A percentile compares a stretch with the other conserved stretches of the same genome.
Evolutionary conservation across 2,888 invertebrate species (phyloP).

Genomic region (Pecten maximus): DNA sequence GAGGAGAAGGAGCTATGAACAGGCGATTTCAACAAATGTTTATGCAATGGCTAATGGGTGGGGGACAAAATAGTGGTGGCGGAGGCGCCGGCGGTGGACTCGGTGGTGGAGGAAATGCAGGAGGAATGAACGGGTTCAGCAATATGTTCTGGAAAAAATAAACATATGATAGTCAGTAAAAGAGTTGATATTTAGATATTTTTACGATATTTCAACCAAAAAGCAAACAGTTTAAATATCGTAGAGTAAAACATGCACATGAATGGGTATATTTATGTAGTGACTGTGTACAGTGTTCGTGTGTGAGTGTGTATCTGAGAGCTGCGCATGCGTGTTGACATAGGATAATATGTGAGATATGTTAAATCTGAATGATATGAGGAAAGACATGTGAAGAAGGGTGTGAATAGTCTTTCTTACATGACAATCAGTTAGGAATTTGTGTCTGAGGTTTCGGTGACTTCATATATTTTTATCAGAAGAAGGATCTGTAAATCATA

Average conservation of each 20-base stretch:
- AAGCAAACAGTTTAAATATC: background rate
- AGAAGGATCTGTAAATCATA: no score
- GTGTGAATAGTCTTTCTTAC: no score
- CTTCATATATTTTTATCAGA: no score
- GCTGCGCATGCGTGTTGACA: background rate
- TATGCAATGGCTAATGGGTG: constrained; percentile 15
- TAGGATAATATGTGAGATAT: background rate
- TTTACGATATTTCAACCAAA: background rate
- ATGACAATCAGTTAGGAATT: no score
- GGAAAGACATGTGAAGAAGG: no score
- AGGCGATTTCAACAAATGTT: constrained; percentile 11
- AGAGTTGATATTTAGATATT: background rate
- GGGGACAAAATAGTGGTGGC: background rate
- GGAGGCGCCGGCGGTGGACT: background rate
- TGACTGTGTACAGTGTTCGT: background rate
- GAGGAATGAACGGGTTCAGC: background rate
- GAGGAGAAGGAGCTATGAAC: background rate
- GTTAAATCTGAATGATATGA: no score
- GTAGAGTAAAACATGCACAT: background rate
- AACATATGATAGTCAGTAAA: background rate
- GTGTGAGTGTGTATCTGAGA: background rate
- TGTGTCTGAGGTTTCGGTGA: no score
- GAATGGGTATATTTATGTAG: background rate
- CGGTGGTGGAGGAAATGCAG: background rate
- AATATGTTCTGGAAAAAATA: constrained; percentile 24